A percentile compares a stretch with the other conserved stretches of the same genome.
These are phyloP conservation scores for Adineta ricciae DNA, from an alignment of 2,888 invertebrate genomes.

Conservation along the genomic window DNA sequence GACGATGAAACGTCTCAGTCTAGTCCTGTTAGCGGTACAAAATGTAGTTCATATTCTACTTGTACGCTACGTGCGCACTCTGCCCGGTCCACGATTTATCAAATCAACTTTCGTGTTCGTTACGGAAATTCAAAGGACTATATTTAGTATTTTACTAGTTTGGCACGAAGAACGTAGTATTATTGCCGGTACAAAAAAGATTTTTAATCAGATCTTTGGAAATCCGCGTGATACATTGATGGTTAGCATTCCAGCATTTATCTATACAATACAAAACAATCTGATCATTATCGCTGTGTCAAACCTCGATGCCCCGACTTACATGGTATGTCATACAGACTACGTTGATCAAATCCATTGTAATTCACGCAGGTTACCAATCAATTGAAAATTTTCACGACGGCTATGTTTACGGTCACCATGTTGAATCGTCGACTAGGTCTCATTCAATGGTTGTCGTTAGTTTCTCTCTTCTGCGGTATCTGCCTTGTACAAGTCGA, in stretches of 20 bases:
- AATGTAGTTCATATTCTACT: slow-evolving; percentile 88
- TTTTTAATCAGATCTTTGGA: slow-evolving; percentile 60
- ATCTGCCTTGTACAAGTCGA: slow-evolving; percentile 50
- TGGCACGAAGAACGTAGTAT: slow-evolving; percentile 56
- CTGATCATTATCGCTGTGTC: slow-evolving; percentile 88
- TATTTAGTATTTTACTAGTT: slow-evolving; percentile 70
- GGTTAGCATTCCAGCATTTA: slow-evolving; percentile 80
- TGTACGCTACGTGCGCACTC: slow-evolving; percentile 85
- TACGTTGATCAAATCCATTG: slow-evolving; percentile 44
- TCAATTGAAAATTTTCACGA: slow-evolving; percentile 54
- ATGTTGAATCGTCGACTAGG: slow-evolving; percentile 49
- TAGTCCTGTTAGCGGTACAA: slow-evolving; percentile 69
- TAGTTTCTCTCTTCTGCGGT: slow-evolving; percentile 50
- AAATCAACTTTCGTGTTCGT: slow-evolving; percentile 86
- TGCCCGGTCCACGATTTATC: slow-evolving; percentile 75
- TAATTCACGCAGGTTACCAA: slow-evolving; percentile 41
- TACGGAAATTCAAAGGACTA: slow-evolving; percentile 75
- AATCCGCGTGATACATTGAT: slow-evolving; percentile 50
- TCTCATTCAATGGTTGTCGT: slow-evolving; percentile 51
- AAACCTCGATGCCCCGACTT: slow-evolving; percentile 90
- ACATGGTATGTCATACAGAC: slow-evolving; percentile 76
- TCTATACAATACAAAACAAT: slow-evolving; percentile 93
- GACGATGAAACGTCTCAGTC: slow-evolving; percentile 26
- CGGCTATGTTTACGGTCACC: slow-evolving; percentile 52
- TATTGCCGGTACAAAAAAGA: slow-evolving; percentile 49